These are phyloP conservation scores for Sycobia sp. DNA, from an alignment of 1,140 invertebrate genomes.

Conservation along the genomic window DNA sequence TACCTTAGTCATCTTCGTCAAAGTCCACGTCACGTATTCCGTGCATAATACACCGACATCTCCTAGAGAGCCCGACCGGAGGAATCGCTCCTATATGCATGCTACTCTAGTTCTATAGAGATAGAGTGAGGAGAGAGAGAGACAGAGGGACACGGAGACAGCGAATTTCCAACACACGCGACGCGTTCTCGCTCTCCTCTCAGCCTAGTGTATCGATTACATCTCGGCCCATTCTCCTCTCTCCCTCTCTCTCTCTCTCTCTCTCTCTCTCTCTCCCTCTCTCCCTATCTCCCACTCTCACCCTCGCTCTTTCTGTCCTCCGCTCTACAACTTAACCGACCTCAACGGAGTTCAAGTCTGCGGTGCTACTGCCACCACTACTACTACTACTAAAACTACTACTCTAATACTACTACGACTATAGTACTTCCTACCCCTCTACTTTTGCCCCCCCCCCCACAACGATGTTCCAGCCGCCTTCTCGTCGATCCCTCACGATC, in stretches of 20 bases:
- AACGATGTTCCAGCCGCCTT: slow-evolving; percentile 1
- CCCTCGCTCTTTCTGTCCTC: too few species aligned
- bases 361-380: too few species aligned
- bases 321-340: neutral
- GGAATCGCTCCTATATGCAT: neutral
- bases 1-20: slow-evolving; percentile 25
- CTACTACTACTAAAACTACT: too few species aligned
- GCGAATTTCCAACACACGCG: slow-evolving; percentile 40
- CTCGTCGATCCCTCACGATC: slow-evolving; percentile 14
- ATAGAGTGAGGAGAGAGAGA: neutral
- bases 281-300: too few species aligned
- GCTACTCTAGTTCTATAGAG: too few species aligned
- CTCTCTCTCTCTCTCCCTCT: too few species aligned
- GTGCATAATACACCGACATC: slow-evolving; percentile 29
- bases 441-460: slow-evolving; percentile 12
- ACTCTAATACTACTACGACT: too few species aligned
- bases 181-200: slow-evolving; percentile 39
- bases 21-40: slow-evolving; percentile 41
- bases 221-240: too few species aligned
- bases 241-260: too few species aligned
- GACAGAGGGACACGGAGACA: neutral
- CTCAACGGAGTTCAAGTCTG: slow-evolving; percentile 22
- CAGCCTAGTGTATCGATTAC: slow-evolving; percentile 44
- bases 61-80: neutral
- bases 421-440: slow-evolving; percentile 13